A percentile compares a stretch with the other conserved stretches of the same genome.
phyloP scores from a whole-genome alignment of 2,888 invertebrate genomes.

The Bursaphelenchus okinawaensis region DNA sequence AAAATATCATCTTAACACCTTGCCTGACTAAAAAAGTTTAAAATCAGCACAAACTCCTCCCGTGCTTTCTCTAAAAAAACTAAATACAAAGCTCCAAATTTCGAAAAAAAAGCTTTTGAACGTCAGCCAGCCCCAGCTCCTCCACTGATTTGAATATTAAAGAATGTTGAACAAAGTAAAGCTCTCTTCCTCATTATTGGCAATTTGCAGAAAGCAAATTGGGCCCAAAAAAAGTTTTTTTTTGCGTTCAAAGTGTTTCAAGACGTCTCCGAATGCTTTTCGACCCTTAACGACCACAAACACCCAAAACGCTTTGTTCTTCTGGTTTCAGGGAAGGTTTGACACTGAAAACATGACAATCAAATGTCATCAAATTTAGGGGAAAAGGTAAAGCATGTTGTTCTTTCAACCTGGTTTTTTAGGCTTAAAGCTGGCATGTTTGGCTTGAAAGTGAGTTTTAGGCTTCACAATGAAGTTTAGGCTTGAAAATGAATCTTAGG shows the following conservation, averaged over 20 bases:
- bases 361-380: no score
- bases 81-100: no score
- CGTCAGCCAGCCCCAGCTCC: no score
- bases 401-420: no score
- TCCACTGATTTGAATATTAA: not conserved
- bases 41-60: no score
- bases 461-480: not conserved
- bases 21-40: no score
- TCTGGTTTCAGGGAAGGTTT: not conserved
- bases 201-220: not conserved
- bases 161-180: not conserved
- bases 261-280: not conserved
- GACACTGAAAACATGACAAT: no score
- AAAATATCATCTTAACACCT: no score
- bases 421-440: no score
- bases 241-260: not conserved
- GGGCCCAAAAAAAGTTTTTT: not conserved
- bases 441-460: not conserved
- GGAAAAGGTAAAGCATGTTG: not conserved
- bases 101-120: no score
- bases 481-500: not conserved
- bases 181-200: not conserved
- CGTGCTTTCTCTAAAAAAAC: no score
- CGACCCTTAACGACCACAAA: not conserved
- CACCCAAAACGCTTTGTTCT: not conserved